Base-by-base conservation (phyloP, 2,888 invertebrate species). In the Amphipyra tragopoginis region DNA sequence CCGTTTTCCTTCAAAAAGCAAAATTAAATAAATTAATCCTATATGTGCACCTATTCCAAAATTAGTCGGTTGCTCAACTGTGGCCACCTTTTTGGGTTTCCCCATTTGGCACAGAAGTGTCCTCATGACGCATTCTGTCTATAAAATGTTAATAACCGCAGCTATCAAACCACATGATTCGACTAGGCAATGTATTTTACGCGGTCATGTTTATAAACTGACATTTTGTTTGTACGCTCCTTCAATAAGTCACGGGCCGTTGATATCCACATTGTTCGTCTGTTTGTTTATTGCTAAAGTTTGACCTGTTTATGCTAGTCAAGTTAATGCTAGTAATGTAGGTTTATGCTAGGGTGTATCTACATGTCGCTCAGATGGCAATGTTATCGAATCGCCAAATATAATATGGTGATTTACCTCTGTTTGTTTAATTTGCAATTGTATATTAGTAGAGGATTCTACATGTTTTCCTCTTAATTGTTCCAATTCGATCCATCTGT, bases 81-180 rank as follows among this genome's bases (percentile, higher is more conserved):
- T 7, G 7, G 21, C 21, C 21, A n/a, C 29, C 29, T 29, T 53
- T 58, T 49, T 39, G 34, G 39, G n/a, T 60, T 65, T 44, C n/a
- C 38, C 26, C 4, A 8, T 40, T 29, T 5, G 29, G 8, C 2
- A 11, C 44, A 45, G 26, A 65, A 49, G 29, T 29, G 36, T 36
- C 45, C 1, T 47, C 5, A 49, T 66, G 53, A 57, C 62, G 53
- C 43, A 66, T 53, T 72, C 10, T 44, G 26, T 45, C 14, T 44
- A 47, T 45, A 29, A 45, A 54, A 29, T 39, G 38, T 45, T 11
- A 9, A 13, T 53, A 4, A 36, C 36, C 13, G n/a, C 42, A 26
- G 29, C 8, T 40, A 33, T 43, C 61, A 56, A 40, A 49, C 59
- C 59, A 65, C 61, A 51, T 66, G 62, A 61, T 50, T 53, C 38